These are phyloP conservation scores for Pitangus sulphuratus DNA, from an alignment of 2,797 vertebrate genomes.

Conservation along the genomic window DNA sequence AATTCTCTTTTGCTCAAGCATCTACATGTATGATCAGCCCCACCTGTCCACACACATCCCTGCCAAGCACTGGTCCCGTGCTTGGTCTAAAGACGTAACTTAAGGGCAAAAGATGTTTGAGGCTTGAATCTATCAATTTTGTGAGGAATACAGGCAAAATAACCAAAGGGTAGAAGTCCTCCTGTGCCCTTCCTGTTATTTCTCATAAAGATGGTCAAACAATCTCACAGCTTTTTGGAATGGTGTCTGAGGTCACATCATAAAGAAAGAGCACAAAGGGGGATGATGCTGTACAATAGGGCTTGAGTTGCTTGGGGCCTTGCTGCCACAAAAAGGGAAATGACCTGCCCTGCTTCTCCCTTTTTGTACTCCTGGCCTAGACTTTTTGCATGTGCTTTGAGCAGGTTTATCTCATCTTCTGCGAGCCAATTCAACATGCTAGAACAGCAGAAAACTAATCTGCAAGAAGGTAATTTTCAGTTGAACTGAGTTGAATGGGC, in stretches of 20 bases:
- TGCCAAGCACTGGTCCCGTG: rapidly evolving
- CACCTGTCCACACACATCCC: not conserved
- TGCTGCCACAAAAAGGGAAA: not conserved
- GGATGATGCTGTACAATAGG: not conserved
- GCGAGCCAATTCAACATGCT: not conserved
- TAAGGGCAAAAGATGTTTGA: not conserved
- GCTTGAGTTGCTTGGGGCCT: not conserved
- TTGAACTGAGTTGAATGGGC: not conserved
- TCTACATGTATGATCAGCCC: not conserved
- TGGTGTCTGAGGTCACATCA: rapidly evolving
- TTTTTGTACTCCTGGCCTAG: not conserved
- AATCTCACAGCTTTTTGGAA: not conserved
- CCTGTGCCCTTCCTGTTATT: not conserved
- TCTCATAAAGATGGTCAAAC: not conserved
- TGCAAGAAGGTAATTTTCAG: not conserved
- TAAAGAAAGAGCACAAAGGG: not conserved
- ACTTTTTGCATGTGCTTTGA: not conserved
- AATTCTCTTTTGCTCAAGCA: not conserved
- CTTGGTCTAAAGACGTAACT: not conserved
- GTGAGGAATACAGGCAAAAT: not conserved
- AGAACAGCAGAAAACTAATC: not conserved
- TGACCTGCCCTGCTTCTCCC: not conserved
- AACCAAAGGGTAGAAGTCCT: not conserved
- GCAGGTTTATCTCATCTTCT: not conserved
- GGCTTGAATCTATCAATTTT: not conserved